Evolutionary conservation across 2,888 invertebrate genomes (phyloP).

Genomic region (Drosophila prolongata): DNA sequence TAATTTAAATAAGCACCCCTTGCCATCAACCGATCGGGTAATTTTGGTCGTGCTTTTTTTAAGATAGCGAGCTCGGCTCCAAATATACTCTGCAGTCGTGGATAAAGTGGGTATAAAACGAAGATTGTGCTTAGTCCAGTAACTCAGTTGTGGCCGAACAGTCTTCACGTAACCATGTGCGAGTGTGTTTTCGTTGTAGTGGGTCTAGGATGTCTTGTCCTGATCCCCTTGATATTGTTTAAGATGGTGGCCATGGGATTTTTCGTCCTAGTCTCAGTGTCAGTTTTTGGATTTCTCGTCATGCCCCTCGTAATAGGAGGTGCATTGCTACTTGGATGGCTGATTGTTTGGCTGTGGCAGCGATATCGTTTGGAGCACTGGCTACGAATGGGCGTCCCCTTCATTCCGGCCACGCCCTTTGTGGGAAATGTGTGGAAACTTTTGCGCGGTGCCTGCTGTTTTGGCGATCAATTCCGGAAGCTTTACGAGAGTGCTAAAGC

Average conservation of each 20-base stretch:
- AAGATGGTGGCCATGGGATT: too few relatives aligned
- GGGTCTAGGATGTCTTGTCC: too few relatives aligned
- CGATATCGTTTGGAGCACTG: constrained; percentile 66
- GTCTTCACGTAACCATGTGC: constrained; percentile 15
- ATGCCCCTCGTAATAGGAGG: background rate
- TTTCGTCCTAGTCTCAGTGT: too few relatives aligned
- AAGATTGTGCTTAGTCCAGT: constrained; percentile 1
- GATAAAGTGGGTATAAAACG: background rate
- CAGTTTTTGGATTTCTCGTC: background rate
- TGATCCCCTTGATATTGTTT: too few relatives aligned
- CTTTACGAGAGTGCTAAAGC: constrained; percentile 73
- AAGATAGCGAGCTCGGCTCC: background rate
- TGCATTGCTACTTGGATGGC: background rate
- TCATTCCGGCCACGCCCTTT: constrained; percentile 79
- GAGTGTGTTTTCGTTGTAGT: background rate
- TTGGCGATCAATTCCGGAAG: constrained; percentile 79
- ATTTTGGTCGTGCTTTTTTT: background rate
- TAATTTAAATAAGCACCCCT: too few relatives aligned
- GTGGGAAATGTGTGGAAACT: constrained; percentile 84
- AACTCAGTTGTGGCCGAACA: constrained; percentile 7
- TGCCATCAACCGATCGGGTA: too few relatives aligned
- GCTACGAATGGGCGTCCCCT: constrained; percentile 78
- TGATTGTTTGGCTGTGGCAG: constrained; percentile 81
- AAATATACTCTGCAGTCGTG: background rate
- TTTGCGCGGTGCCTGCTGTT: constrained; percentile 71